Conservation (phyloP, 2,888 invertebrate genomes). For the Aelia acuminata region DNA sequence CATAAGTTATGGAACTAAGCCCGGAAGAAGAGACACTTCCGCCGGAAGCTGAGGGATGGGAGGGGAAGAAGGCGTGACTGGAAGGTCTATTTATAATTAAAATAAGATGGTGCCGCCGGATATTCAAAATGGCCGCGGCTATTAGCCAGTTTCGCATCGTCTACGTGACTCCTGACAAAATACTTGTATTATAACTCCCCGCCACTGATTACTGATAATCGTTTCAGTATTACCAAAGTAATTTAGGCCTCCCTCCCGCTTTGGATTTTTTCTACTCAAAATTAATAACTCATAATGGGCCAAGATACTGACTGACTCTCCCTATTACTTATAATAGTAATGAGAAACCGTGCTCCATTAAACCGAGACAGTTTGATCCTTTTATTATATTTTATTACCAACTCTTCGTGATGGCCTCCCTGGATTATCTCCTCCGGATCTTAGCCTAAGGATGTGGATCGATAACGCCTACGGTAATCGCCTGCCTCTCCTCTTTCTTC, state of each 20-base stretch:
- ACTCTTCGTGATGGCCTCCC: slow-evolving; percentile 26
- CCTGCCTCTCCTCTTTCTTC: not conserved
- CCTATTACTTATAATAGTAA: slow-evolving; percentile 59
- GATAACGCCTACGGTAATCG: slow-evolving; percentile 37
- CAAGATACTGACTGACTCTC: not conserved
- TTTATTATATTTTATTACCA: slow-evolving; percentile 54
- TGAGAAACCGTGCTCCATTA: slow-evolving; percentile 47
- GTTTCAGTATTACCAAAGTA: slow-evolving; percentile 65
- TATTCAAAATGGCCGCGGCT: slow-evolving; percentile 60
- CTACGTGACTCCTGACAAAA: slow-evolving; percentile 49
- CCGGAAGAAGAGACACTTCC: slow-evolving; percentile 13
- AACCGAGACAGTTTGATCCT: slow-evolving; percentile 51
- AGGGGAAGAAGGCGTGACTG: slow-evolving; percentile 52
- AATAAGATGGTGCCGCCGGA: slow-evolving; percentile 55
- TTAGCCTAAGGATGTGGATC: slow-evolving; percentile 22
- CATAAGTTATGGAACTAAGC: not conserved
- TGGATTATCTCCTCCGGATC: slow-evolving; percentile 40
- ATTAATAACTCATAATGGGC: slow-evolving; percentile 59
- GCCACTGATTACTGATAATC: slow-evolving; percentile 65
- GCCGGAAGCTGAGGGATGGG: not conserved
- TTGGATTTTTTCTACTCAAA: slow-evolving; percentile 56
- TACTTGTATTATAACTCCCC: slow-evolving; percentile 42
- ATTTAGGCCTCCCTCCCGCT: slow-evolving; percentile 61
- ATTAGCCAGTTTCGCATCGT: slow-evolving; percentile 42
- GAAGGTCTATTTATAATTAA: slow-evolving; percentile 57